Base-by-base conservation (phyloP, 37 sponge, comb jelly and placozoan genomes). In the Geodia barretti region DNA sequence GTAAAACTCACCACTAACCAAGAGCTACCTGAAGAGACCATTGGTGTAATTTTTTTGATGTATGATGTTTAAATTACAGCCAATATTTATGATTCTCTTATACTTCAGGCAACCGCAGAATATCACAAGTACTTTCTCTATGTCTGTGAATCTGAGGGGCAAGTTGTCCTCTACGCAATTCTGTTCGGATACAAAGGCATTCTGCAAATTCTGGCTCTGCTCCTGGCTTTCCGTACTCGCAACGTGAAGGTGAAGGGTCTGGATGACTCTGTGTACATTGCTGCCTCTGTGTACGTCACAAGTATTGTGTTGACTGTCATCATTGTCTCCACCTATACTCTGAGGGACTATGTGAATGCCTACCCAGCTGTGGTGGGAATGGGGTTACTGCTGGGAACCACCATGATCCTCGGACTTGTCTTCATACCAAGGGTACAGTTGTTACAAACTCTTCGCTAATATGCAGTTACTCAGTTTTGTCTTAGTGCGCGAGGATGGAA, bases 371-470 rank as follows among this genome's bases (percentile, higher is more conserved):
- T 79, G 25, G 4, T 79, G 29, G 41, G 60, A n/a, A 41, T 59
- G 20, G 41, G 69, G 0, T 35, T 67, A 31, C 41, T 67, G 30
- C 41, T 67, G 4, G 42, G 35, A 2, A 60, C 80, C 58, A 68
- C 80, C 31, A 29, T 26, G 19, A 79, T 68, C 26, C 80, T 79
- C 19, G 69, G 69, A 68, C 58, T 79, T 21, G 70, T 79, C 21
- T 79, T 79, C 39, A 28, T 79, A 35, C 80, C 80, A 0, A 66
- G 68, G 80, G 80, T 78, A n/a, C n/a, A n/a, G n/a, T n/a, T n/a
- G n/a, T n/a, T n/a, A n/a, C n/a, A n/a, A n/a, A n/a, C n/a, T n/a
- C n/a, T n/a, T n/a, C n/a, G n/a, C n/a, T n/a, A n/a, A n/a, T n/a
- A n/a, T n/a, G n/a, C n/a, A n/a, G n/a, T n/a, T n/a, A n/a, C n/a